Percentiles rank a stretch among this genome's conserved stretches.
Evolutionary conservation across 2,113 vertebrate species (phyloP).

Genomic region (Trogon surrucura): DNA sequence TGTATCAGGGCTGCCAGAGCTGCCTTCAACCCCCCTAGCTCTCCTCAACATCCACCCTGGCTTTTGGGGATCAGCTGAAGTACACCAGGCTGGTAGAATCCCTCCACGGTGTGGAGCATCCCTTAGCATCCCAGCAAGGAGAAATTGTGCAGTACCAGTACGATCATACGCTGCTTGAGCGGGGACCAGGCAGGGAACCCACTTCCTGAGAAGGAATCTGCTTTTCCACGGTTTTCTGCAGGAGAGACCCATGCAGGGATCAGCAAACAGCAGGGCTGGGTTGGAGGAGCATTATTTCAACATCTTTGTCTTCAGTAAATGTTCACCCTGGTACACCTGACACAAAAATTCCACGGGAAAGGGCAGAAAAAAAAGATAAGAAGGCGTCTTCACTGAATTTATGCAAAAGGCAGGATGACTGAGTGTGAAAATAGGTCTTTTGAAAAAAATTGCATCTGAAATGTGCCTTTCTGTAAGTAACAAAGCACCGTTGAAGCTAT

Average conservation of each 20-base stretch:
- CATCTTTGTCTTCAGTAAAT: background rate
- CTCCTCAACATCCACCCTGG: background rate
- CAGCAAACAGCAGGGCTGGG: background rate
- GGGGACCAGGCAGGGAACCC: background rate
- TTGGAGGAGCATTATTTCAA: background rate
- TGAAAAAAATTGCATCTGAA: background rate
- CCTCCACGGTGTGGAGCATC: background rate
- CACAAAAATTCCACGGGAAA: background rate
- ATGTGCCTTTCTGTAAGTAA: background rate
- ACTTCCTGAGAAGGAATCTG: background rate
- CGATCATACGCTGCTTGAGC: background rate
- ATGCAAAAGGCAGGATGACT: background rate
- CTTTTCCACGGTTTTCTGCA: background rate
- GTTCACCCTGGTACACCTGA: background rate
- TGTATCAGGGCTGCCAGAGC: background rate
- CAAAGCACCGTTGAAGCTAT: background rate
- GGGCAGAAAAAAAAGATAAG: fast-evolving
- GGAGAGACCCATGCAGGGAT: background rate
- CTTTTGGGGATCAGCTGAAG: background rate
- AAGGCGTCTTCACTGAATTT: background rate
- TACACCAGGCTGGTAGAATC: too few relatives aligned
- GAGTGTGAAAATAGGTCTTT: background rate
- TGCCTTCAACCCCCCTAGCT: background rate
- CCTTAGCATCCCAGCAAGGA: background rate
- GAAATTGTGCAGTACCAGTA: background rate